A percentile compares a stretch with the other conserved stretches of the same genome.
These are phyloP conservation scores for Saccopteryx bilineata DNA, from an alignment of 2,113 vertebrate genomes.

Conservation along the genomic window DNA sequence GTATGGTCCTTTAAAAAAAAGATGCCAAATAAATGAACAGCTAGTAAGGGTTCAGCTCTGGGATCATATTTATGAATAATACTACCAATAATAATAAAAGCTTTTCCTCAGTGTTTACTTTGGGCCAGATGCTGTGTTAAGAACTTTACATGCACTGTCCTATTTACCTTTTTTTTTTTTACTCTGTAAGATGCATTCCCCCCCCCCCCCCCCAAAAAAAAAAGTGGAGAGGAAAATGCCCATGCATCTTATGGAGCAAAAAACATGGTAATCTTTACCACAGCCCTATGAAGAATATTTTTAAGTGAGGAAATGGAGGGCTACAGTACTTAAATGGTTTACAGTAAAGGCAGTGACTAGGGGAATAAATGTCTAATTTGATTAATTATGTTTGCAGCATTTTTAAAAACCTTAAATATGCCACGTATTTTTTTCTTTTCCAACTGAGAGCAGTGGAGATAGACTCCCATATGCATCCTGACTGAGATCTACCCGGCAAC, in stretches of 20 bases:
- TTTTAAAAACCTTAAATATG: not conserved
- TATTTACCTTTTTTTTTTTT: too few relatives aligned
- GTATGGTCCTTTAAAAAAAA: conserved; percentile 8
- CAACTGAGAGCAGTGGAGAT: too few relatives aligned
- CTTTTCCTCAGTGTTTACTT: not conserved
- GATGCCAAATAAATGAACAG: conserved; percentile 33
- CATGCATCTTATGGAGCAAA: too few relatives aligned
- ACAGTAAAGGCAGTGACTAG: not conserved
- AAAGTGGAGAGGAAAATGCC: too few relatives aligned
- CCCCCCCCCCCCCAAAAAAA: too few relatives aligned
- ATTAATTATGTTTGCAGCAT: not conserved
- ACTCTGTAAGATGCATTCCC: too few relatives aligned
- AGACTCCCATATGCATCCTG: too few relatives aligned
- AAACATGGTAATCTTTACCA: not conserved
- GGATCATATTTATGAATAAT: not conserved
- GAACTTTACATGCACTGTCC: not conserved
- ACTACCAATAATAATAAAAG: not conserved
- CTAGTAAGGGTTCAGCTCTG: not conserved
- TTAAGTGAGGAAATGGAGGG: not conserved
- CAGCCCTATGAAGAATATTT: not conserved
- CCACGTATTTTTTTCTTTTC: too few relatives aligned
- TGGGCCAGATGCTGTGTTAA: not conserved
- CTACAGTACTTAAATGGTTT: not conserved
- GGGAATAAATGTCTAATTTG: not conserved
- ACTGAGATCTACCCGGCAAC: too few relatives aligned